Percentiles rank a stretch among this genome's conserved stretches.
These are phyloP conservation scores for Lophotis ruficrista DNA, from an alignment of 2,113 vertebrate genomes.

Conservation along the genomic window DNA sequence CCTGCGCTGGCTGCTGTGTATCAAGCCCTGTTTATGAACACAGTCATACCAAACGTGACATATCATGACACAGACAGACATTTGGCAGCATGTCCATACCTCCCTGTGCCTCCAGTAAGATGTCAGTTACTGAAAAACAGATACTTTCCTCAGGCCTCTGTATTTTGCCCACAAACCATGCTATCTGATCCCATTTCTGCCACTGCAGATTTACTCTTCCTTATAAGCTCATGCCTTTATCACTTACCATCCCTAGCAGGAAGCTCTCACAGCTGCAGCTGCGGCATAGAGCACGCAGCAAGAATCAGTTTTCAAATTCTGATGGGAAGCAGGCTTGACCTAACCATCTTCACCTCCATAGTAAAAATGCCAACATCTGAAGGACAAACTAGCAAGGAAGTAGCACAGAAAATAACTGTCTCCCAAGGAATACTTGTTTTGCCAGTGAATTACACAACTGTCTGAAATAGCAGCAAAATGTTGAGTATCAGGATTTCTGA, in stretches of 20 bases:
- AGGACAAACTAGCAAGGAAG: background rate
- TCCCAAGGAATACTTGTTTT: background rate
- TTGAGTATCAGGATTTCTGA: background rate
- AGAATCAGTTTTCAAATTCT: background rate
- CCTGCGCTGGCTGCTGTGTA: background rate
- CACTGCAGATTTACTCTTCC: background rate
- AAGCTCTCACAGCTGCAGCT: background rate
- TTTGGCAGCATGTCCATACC: background rate
- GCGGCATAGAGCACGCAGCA: fast-evolving
- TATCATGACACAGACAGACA: background rate
- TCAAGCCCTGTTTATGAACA: background rate
- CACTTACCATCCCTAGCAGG: background rate
- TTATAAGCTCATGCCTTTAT: background rate
- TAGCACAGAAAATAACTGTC: background rate
- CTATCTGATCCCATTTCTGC: background rate
- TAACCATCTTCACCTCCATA: background rate
- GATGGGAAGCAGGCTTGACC: background rate
- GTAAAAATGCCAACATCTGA: background rate
- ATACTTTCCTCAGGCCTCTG: background rate
- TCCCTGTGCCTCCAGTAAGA: background rate
- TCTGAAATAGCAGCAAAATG: background rate
- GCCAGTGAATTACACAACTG: background rate
- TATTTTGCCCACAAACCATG: background rate
- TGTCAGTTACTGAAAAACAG: background rate
- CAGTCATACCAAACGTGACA: fast-evolving